phyloP scores from a whole-genome alignment of 2,888 invertebrate species.

The Calameuta pallipes region DNA sequence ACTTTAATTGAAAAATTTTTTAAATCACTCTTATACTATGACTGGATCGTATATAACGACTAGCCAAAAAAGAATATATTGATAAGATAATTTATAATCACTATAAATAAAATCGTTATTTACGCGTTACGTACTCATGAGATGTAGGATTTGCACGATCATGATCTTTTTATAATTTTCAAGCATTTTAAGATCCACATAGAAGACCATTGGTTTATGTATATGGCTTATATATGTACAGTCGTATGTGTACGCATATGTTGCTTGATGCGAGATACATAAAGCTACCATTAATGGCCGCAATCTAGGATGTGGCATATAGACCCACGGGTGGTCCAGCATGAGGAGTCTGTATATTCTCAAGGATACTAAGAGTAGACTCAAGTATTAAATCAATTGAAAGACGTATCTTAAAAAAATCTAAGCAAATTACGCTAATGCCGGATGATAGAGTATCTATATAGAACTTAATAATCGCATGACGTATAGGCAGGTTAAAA shows the following conservation, averaged over 20 bases:
- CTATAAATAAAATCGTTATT: no score
- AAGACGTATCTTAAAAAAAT: neutral
- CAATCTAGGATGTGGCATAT: conserved; percentile 29
- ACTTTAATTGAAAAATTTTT: neutral
- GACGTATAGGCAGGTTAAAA: neutral
- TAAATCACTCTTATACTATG: neutral
- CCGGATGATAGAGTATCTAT: neutral
- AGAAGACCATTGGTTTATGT: no score
- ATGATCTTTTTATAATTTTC: no score
- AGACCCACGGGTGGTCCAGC: conserved; percentile 29
- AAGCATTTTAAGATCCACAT: no score
- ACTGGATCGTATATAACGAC: neutral
- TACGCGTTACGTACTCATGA: no score
- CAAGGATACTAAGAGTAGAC: neutral
- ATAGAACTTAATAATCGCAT: neutral
- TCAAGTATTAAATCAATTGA: neutral
- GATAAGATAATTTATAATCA: no score
- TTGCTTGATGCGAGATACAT: neutral
- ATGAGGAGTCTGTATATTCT: neutral
- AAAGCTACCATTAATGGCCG: conserved; percentile 38
- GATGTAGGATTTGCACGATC: no score
- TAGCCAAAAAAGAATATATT: neutral
- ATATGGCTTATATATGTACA: no score
- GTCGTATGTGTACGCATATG: neutral
- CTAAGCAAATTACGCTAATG: neutral